Base-by-base conservation (phyloP, 2,113 vertebrate genomes). In the Camelus dromedarius region DNA sequence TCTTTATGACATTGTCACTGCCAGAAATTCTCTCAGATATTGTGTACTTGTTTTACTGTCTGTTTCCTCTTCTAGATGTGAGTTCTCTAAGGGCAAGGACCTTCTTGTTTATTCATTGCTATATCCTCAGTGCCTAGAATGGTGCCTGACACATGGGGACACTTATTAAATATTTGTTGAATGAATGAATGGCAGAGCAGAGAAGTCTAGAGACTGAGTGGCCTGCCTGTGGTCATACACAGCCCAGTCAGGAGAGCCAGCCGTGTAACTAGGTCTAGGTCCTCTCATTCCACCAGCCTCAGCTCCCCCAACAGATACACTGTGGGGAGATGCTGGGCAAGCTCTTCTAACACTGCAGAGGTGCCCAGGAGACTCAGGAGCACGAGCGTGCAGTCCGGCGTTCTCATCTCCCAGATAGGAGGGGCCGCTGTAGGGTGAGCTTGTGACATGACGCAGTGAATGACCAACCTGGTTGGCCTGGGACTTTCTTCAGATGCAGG, bases 41-140 rank as follows among this genome's bases (percentile, higher is more conserved):
- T 75, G 30, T 69, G 69, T 28, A 5, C 13, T 56, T 56, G 35
- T 12, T 73, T 89, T 84, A 22, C 32, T 42, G 8, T 54, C 48
- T 84, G 32, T 86, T 64, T 95, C 16, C 58, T 94, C 58, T 58
- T 22, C 18, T 15, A 69, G 62, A 54, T 62, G 4, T 82, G 50
- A 38, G 18, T 94, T 96, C 48, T 92, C 20, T 66, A 56, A 76
- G 38, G 66, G 26, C 64, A 42, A 42, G 60, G 56, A 75, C 28
- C 6, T 70, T 81, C 76, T 79, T 18, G 4, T 15, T 15, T 56
- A 35, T 70, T 50, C 54, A 26, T 22, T 52, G 56, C 72, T 85
- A 3, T 85, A 28, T 35, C 35, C 35, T 35, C 35, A 35, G 35
- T 86, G 24, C 64, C 82, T 75, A 8, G 56, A 76, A 79, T 16